Conservation (phyloP, 2,888 invertebrate genomes). For the Steinernema scapterisci region DNA sequence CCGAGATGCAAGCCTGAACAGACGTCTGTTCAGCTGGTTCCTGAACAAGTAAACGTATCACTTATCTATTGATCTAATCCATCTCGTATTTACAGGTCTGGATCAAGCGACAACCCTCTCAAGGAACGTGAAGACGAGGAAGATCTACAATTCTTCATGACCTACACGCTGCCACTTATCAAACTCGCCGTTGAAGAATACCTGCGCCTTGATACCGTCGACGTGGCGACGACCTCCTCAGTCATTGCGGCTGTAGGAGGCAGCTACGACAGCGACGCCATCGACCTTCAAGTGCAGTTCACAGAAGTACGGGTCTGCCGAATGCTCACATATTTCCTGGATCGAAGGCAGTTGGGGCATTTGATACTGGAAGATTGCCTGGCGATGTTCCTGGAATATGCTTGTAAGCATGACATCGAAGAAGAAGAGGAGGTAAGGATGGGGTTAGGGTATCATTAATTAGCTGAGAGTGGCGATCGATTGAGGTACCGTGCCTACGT, state of each 20-base stretch:
- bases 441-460: no score
- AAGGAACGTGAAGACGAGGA: conserved; percentile 47
- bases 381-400: conserved; percentile 77
- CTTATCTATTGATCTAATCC: not conserved
- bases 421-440: not conserved
- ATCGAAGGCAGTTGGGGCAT: conserved; percentile 84
- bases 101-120: conserved; percentile 46
- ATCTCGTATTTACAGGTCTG: conserved; percentile 21
- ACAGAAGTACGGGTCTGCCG: conserved; percentile 73
- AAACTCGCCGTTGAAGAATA: conserved; percentile 46
- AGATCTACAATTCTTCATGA: conserved; percentile 49
- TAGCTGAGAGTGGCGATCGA: no score
- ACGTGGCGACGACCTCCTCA: conserved; percentile 43
- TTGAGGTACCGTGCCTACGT: no score
- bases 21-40: conserved; percentile 83
- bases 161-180: conserved; percentile 48
- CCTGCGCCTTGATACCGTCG: conserved; percentile 53
- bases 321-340: conserved; percentile 81
- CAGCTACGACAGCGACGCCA: conserved; percentile 34
- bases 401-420: conserved; percentile 40
- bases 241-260: conserved; percentile 38
- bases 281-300: conserved; percentile 59
- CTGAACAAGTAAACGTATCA: conserved; percentile 50
- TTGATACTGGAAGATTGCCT: conserved; percentile 79
- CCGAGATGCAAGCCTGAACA: conserved; percentile 86